These are phyloP conservation scores for Porites divaricata DNA, from an alignment of 92 coral and sea anemone genomes.

Conservation along the genomic window DNA sequence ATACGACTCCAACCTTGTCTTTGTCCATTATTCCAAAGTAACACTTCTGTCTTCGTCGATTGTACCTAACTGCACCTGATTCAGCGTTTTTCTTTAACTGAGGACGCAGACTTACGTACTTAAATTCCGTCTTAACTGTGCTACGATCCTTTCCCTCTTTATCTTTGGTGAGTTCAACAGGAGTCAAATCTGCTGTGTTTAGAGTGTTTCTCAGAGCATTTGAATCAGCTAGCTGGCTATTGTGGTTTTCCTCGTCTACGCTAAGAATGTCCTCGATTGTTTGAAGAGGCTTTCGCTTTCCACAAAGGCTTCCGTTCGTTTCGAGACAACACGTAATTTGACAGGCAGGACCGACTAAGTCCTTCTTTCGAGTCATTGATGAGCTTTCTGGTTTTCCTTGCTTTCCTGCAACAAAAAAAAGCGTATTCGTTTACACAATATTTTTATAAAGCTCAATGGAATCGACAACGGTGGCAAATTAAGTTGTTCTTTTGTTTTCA, in stretches of 20 bases:
- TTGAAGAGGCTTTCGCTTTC: not conserved
- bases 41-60: slow-evolving; percentile 21
- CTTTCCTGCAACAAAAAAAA: slow-evolving; percentile 3
- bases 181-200: not conserved
- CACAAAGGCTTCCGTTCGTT: not conserved
- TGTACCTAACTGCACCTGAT: slow-evolving; percentile 9
- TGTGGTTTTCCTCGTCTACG: not conserved
- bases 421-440: not conserved
- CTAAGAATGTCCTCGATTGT: not conserved
- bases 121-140: not conserved
- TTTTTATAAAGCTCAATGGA: not conserved
- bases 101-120: slow-evolving; percentile 23
- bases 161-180: not conserved
- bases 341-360: not conserved
- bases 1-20: not conserved
- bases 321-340: not conserved
- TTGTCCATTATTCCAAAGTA: slow-evolving; percentile 12
- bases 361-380: slow-evolving; percentile 15
- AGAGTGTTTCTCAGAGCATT: not conserved
- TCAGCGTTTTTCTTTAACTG: slow-evolving; percentile 11
- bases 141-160: not conserved
- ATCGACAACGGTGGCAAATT: not conserved
- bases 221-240: not conserved
- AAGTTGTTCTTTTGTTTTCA: no score
- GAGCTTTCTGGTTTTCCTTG: not conserved